These are phyloP conservation scores for Julus scanicus DNA, from an alignment of 2,888 invertebrate species.

Conservation along the genomic window DNA sequence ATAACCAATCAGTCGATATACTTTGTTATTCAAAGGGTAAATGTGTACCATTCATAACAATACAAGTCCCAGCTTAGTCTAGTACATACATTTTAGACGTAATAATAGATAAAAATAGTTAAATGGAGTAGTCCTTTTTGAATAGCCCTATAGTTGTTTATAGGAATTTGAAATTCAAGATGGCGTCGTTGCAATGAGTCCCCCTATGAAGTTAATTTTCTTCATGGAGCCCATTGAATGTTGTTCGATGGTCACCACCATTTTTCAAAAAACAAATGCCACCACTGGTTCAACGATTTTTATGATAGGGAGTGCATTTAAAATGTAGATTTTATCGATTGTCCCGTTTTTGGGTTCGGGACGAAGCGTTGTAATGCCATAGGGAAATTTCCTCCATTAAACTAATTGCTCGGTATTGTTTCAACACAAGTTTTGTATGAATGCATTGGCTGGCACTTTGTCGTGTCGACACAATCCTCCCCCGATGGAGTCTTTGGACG, in stretches of 20 bases:
- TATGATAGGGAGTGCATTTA: not conserved
- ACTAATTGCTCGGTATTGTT: slow-evolving; percentile 19
- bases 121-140: too few relatives aligned
- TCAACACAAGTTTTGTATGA: not conserved
- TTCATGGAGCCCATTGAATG: not conserved
- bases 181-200: not conserved
- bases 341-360: not conserved
- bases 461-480: not conserved
- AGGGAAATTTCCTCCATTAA: slow-evolving; percentile 19
- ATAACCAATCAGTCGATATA: too few relatives aligned
- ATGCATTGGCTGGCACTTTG: slow-evolving; percentile 19
- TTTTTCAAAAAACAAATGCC: not conserved
- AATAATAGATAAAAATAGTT: too few relatives aligned
- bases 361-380: not conserved
- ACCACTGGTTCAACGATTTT: not conserved
- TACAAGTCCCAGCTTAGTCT: too few relatives aligned
- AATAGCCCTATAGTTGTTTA: not conserved
- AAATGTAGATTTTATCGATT: slow-evolving; percentile 7
- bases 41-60: too few relatives aligned
- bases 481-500: not conserved
- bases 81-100: too few relatives aligned
- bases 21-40: too few relatives aligned
- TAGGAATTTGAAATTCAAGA: not conserved
- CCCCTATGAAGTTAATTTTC: not conserved
- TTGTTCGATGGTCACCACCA: not conserved